Base-by-base conservation (phyloP, 2,113 vertebrate species). In the Poicephalus meyeri region DNA sequence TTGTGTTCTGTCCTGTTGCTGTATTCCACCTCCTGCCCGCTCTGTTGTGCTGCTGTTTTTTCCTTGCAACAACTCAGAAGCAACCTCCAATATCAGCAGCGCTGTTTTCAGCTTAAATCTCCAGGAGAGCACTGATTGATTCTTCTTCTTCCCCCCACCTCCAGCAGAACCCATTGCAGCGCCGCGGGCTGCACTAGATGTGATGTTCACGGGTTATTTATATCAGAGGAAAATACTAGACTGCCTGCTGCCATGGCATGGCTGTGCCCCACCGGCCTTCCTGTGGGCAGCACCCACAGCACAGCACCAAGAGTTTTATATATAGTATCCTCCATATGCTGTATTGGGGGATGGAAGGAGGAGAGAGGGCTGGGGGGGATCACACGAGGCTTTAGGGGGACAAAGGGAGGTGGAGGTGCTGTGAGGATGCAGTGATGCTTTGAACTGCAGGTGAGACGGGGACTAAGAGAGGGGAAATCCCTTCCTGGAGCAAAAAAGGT, bases 1-100 rank as follows among this genome's bases (percentile, higher is more conserved):
- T 42, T 1, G 0, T 56, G 55, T 47, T 64, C 33, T 12, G 0
- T 69, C 76, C 35, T 3, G 0, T 6, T 3, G 1, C 58, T 29
- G 16, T 18, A 7, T 72, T 80, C 70, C 65, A 28, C 28, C 21
- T 28, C 41, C n/a, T 71, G 56, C 55, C 15, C 1, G 0, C 4
- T 33, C 41, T 35, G 47, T 58, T 1, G 0, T 42, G 56, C 37
- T 47, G 49, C 49, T 2, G 0, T 23, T 76, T 55, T 44, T 53
- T 90, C 63, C 63, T 60, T 46, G 16, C 10, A 14, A 46, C 66
- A 55, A 7, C 42, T 61, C 77, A 78, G 18, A 63, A 58, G 47
- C 25, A 35, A 28, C n/a, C 26, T 42, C 50, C 9, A 1, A 4
- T 13, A 44, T 12, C 91, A 49, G 17, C 37, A 28, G 10, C 1